phyloP scores from a whole-genome alignment of 1,140 invertebrate genomes.

The Akabosia matsudoensis region DNA sequence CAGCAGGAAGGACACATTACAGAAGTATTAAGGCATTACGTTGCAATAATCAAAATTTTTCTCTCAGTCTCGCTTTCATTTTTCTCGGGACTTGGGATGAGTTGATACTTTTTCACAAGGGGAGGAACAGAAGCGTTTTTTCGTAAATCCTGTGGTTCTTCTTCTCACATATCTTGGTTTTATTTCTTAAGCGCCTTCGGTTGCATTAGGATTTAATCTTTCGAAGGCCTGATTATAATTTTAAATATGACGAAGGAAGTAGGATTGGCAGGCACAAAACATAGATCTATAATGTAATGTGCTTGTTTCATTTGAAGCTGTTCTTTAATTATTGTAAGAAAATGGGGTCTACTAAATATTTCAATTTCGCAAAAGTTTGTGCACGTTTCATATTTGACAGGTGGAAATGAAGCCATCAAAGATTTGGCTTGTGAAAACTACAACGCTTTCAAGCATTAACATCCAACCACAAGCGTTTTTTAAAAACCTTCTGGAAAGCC shows the following conservation, averaged over 20 bases:
- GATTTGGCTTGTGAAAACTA: no score
- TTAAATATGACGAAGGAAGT: no score
- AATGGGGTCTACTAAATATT: no score
- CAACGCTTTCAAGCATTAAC: no score
- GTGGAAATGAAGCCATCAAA: constrained; percentile 20
- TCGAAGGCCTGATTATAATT: no score
- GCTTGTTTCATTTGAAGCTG: neutral
- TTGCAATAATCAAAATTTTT: constrained; percentile 35
- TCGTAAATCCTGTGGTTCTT: neutral
- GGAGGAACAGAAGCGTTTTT: neutral
- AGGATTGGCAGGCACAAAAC: no score
- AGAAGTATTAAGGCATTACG: constrained; percentile 42
- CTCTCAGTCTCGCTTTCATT: neutral
- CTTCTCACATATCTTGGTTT: neutral
- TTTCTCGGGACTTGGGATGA: neutral
- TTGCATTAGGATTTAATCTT: no score
- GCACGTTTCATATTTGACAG: no score
- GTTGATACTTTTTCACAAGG: neutral
- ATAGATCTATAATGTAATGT: no score
- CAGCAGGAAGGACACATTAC: constrained; percentile 40
- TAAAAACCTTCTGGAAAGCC: constrained; percentile 2
- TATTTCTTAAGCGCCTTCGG: no score
- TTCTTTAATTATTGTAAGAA: neutral
- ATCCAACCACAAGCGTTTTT: no score
- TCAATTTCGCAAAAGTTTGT: no score